Percentiles rank a stretch among this genome's conserved stretches.
Evolutionary conservation across 2,888 invertebrate genomes (phyloP).

Genomic region (Ennomos fuscantarius): DNA sequence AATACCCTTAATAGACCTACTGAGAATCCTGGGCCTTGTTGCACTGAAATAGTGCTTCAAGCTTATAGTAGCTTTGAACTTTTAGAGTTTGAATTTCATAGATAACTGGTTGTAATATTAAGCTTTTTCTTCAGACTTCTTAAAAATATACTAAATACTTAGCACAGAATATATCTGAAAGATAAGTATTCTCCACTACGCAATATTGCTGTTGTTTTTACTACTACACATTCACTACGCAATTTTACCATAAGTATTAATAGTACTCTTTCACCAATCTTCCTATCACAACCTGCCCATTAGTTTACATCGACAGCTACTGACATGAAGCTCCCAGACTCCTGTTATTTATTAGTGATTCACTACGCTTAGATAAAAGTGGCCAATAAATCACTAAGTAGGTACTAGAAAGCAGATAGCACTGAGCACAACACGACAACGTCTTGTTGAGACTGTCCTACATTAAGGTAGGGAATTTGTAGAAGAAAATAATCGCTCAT

Average conservation of each 20-base stretch:
- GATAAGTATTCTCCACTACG: too few relatives aligned
- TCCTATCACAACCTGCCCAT: slow-evolving; percentile 40
- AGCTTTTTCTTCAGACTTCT: neutral
- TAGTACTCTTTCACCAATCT: neutral
- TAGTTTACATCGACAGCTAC: slow-evolving; percentile 37
- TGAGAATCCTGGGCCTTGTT: slow-evolving; percentile 9
- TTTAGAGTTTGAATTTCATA: too few relatives aligned
- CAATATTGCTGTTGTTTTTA: too few relatives aligned
- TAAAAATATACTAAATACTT: neutral
- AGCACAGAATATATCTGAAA: too few relatives aligned
- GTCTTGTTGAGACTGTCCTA: too few relatives aligned
- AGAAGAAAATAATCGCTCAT: neutral
- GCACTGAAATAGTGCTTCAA: slow-evolving; percentile 1
- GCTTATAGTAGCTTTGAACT: too few relatives aligned
- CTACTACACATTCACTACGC: neutral
- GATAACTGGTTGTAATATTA: too few relatives aligned
- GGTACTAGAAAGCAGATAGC: slow-evolving; percentile 11
- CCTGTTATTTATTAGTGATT: slow-evolving; percentile 42
- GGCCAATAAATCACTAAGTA: slow-evolving; percentile 38
- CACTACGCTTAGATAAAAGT: slow-evolving; percentile 37
- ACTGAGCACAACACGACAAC: neutral
- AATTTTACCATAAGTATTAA: too few relatives aligned
- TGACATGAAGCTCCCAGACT: slow-evolving; percentile 40
- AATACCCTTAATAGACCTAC: too few relatives aligned
- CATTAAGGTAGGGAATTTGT: neutral